A percentile compares a stretch with the other conserved stretches of the same genome.
phyloP scores from a whole-genome alignment of 2,113 vertebrate species.

The Rhineura floridana region DNA sequence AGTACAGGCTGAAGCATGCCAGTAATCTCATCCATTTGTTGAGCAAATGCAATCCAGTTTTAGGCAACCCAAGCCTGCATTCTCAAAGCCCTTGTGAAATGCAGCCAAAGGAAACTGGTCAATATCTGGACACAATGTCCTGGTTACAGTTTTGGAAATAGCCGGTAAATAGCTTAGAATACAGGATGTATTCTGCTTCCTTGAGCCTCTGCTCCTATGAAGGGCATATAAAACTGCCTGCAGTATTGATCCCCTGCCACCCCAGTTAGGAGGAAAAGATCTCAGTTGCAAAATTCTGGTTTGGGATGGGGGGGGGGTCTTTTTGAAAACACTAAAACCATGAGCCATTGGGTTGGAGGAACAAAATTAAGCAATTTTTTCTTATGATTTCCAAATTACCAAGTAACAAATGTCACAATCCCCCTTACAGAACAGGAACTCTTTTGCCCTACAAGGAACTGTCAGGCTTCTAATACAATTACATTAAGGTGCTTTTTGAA shows the following conservation, averaged over 20 bases:
- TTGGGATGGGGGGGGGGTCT: no score
- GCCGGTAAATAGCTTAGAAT: no score
- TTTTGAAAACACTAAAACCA: constrained; percentile 60
- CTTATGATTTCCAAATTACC: constrained; percentile 75
- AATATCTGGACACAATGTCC: background rate
- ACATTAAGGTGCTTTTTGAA: constrained; percentile 89
- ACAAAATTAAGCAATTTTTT: constrained; percentile 78
- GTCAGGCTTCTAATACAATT: constrained; percentile 89
- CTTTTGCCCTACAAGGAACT: constrained; percentile 81
- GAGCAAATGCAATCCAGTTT: background rate
- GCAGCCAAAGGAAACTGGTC: background rate
- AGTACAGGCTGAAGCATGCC: constrained; percentile 35
- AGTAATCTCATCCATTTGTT: background rate
- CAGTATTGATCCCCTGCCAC: constrained; percentile 38
- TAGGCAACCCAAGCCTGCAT: background rate
- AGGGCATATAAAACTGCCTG: constrained; percentile 12
- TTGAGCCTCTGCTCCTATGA: constrained; percentile 38
- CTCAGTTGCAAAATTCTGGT: constrained; percentile 24
- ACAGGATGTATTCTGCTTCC: constrained; percentile 34
- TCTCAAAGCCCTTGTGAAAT: background rate
- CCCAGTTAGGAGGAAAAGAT: constrained; percentile 56
- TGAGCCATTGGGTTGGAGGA: constrained; percentile 65
- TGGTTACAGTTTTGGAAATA: background rate
- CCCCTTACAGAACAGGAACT: constrained; percentile 70
- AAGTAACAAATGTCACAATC: constrained; percentile 84